A percentile compares a stretch with the other conserved stretches of the same genome.
Evolutionary conservation across 2,888 invertebrate genomes (phyloP).

Genomic region (Melipona beecheii): DNA sequence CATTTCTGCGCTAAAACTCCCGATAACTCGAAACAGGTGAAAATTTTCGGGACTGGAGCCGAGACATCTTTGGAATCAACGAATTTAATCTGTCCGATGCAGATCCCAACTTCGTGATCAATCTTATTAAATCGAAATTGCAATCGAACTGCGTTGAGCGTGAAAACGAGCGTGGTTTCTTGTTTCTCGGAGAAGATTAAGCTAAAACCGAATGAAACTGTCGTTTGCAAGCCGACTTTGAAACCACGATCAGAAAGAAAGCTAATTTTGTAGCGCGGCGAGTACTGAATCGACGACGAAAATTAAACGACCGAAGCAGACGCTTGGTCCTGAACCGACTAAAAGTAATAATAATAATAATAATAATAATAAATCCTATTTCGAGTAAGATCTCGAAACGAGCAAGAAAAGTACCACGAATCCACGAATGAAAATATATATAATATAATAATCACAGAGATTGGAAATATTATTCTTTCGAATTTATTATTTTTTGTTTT

Average conservation of each 20-base stretch:
- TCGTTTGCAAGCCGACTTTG: not conserved
- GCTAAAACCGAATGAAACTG: not conserved
- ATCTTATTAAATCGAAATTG: not conserved
- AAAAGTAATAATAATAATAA: not conserved
- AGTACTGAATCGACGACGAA: not conserved
- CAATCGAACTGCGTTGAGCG: too few species aligned
- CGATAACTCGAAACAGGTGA: too few species aligned
- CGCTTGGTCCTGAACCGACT: not conserved
- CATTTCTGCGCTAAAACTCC: too few species aligned
- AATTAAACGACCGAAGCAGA: not conserved
- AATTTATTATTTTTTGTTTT: too few species aligned
- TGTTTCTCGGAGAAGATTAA: not conserved
- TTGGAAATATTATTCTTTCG: too few species aligned
- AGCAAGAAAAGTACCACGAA: not conserved
- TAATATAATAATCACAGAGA: too few species aligned
- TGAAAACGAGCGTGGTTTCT: not conserved
- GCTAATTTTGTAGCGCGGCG: not conserved
- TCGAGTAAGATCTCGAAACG: not conserved
- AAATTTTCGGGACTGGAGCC: too few species aligned
- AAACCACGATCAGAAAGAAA: not conserved
- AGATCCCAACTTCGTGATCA: too few species aligned
- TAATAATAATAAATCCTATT: not conserved
- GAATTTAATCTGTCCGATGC: too few species aligned
- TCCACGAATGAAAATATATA: not conserved
- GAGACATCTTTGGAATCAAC: too few species aligned